These are phyloP conservation scores for Physeter macrocephalus DNA, from an alignment of 2,113 vertebrate species.

Conservation along the genomic window DNA sequence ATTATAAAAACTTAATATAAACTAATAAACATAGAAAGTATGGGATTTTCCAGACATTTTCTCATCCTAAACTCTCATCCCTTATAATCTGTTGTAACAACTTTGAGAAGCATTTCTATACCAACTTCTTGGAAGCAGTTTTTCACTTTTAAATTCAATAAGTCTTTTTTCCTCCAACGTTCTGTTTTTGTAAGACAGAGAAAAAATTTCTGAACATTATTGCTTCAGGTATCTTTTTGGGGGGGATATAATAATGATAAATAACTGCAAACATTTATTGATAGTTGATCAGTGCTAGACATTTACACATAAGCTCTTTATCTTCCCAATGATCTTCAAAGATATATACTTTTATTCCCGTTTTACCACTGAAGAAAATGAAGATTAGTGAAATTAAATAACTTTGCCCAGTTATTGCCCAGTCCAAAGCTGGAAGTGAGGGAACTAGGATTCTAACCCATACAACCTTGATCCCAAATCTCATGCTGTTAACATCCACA, in stretches of 20 bases:
- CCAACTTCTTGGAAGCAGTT: not conserved
- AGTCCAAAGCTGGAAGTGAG: not conserved
- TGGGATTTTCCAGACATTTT: not conserved
- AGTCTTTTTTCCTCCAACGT: not conserved
- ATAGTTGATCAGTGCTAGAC: not conserved
- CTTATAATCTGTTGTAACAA: not conserved
- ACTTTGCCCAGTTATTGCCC: not conserved
- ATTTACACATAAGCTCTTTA: not conserved
- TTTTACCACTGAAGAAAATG: not conserved
- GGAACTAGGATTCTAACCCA: not conserved
- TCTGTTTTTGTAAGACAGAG: not conserved
- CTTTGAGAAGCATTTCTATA: not conserved
- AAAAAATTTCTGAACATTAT: not conserved
- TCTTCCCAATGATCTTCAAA: not conserved
- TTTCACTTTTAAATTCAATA: not conserved
- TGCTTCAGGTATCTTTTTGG: not conserved
- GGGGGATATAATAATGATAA: not conserved
- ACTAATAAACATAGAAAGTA: constrained; percentile 56
- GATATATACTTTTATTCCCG: not conserved
- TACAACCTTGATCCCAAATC: not conserved
- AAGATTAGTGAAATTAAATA: not conserved
- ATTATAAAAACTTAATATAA: constrained; percentile 59
- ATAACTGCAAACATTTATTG: not conserved
- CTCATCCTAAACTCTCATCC: not conserved
- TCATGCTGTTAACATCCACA: not conserved